Conservation (phyloP, 2,888 invertebrate genomes). For the Hofmannophila pseudospretella region DNA sequence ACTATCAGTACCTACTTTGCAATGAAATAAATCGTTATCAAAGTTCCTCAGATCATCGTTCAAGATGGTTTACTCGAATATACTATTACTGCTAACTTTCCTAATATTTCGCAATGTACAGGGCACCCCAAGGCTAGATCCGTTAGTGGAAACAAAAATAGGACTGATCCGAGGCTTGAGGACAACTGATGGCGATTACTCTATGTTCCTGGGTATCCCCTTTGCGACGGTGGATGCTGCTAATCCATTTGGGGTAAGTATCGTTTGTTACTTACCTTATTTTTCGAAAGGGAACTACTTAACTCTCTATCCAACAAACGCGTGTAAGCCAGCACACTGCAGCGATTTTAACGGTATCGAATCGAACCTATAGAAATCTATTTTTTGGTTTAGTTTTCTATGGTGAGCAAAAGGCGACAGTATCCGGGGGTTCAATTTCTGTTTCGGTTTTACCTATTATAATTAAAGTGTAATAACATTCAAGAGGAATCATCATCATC, state of each 20-base stretch:
- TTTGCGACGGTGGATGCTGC: conserved; percentile 20
- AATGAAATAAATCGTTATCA: neutral
- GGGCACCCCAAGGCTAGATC: neutral
- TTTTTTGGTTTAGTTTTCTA: neutral
- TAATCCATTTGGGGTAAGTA: conserved; percentile 26
- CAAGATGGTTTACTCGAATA: neutral
- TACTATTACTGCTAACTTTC: neutral
- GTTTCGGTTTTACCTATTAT: too few species aligned
- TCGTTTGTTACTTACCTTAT: too few species aligned
- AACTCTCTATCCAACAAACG: too few species aligned
- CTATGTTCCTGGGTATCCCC: conserved; percentile 27
- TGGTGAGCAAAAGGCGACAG: neutral
- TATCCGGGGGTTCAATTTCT: neutral
- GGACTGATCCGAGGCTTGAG: conserved; percentile 15
- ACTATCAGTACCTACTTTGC: too few species aligned
- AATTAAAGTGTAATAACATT: too few species aligned
- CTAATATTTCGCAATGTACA: neutral
- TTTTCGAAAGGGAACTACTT: neutral
- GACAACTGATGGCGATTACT: conserved; percentile 16
- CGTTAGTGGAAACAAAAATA: conserved; percentile 13
- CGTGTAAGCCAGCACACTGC: neutral
- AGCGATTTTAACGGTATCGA: too few species aligned
- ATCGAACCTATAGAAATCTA: too few species aligned
- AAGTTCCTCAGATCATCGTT: neutral
- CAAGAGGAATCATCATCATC: too few species aligned